A percentile compares a stretch with the other conserved stretches of the same genome.
These are phyloP conservation scores for Antennarius striatus DNA, from an alignment of 2,113 vertebrate species.

Conservation along the genomic window DNA sequence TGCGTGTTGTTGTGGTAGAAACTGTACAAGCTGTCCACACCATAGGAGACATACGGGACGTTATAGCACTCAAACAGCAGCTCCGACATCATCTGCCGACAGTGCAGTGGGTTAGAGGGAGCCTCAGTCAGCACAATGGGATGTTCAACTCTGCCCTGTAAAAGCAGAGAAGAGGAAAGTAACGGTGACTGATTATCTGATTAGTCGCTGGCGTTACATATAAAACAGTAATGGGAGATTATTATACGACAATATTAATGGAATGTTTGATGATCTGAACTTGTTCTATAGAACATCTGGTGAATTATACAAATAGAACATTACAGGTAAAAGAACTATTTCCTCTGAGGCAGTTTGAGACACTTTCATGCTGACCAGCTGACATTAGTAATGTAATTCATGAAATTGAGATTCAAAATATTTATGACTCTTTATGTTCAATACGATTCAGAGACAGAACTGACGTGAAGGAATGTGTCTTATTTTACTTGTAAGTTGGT, in stretches of 20 bases:
- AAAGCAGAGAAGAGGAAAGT: not conserved
- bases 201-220: not conserved
- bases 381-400: too few species aligned
- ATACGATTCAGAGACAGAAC: too few species aligned
- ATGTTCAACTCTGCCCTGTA: slow-evolving; percentile 73
- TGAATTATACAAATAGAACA: too few species aligned
- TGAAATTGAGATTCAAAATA: too few species aligned
- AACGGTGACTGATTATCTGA: not conserved
- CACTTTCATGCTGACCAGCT: too few species aligned
- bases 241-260: not conserved
- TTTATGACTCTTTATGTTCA: too few species aligned
- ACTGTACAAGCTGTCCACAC: slow-evolving; percentile 92
- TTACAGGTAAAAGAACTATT: too few species aligned
- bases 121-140: slow-evolving; percentile 84
- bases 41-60: slow-evolving; percentile 91
- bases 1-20: slow-evolving; percentile 84
- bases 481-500: too few species aligned
- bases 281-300: too few species aligned
- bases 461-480: too few species aligned
- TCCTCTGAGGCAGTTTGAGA: too few species aligned
- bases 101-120: slow-evolving; percentile 82
- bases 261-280: too few species aligned
- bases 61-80: slow-evolving; percentile 94
- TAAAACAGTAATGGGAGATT: not conserved
- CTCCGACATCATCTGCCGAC: slow-evolving; percentile 86